Percentiles rank a stretch among this genome's conserved stretches.
Conservation (phyloP, 2,113 vertebrate genomes). For the Lasiurus borealis region DNA sequence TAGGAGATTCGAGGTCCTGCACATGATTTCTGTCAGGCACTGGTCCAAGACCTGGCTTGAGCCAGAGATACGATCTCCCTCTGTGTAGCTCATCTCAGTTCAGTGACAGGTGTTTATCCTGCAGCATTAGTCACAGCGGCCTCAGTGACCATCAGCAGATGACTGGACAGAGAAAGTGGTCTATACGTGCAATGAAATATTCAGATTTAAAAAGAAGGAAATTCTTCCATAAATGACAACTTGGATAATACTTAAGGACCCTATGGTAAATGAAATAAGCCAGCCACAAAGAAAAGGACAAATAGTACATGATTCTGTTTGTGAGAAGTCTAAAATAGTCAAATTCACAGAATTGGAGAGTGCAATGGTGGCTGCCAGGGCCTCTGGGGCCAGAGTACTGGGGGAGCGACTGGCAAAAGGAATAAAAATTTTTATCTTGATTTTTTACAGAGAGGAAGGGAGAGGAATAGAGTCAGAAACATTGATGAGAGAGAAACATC, state of each 20-base stretch:
- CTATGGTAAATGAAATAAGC: neutral
- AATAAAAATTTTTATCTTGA: neutral
- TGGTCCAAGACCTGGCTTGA: neutral
- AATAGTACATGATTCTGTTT: neutral
- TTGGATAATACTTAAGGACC: neutral
- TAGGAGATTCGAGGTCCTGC: neutral
- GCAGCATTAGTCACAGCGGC: neutral
- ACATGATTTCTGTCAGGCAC: neutral
- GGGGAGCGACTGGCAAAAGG: neutral
- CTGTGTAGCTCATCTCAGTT: neutral
- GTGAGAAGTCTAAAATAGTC: neutral
- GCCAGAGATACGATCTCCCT: neutral
- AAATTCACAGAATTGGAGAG: neutral
- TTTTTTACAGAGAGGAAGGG: too few species aligned
- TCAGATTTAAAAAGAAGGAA: neutral
- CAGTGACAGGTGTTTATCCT: neutral
- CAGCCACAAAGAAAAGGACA: neutral
- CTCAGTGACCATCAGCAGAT: neutral
- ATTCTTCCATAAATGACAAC: neutral
- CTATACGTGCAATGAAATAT: neutral
- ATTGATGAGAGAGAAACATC: too few species aligned
- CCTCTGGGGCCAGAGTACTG: neutral
- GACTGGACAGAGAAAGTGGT: neutral
- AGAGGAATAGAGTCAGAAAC: too few species aligned
- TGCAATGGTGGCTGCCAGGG: neutral